Base-by-base conservation (phyloP, 2,888 invertebrate genomes). In the Parascotia fuliginaria region DNA sequence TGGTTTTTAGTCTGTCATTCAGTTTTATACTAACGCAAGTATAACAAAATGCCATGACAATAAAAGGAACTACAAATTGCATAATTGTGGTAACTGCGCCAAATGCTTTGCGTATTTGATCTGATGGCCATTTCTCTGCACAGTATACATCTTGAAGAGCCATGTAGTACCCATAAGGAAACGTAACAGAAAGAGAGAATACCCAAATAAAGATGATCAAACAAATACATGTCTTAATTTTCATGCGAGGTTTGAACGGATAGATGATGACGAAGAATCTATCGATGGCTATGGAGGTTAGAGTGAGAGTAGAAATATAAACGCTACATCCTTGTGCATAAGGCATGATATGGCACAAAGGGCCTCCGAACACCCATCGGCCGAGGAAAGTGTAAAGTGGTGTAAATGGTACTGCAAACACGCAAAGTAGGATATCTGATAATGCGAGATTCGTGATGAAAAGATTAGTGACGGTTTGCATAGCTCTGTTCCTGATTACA, bases 381-480 rank as follows among this genome's bases (percentile, higher is more conserved):
- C 94, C 95, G 57, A 97, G 91, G 81, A 97, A 97, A 34, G 96
- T 96, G 87, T 97, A 97, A 42, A 97, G 92, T 2, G 98, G 98
- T 0, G 98, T 98, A 85, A 98, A 96, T 58, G 98, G 98, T 33
- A 98, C 96, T 7, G 97, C 96, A 73, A 98, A 94, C 34, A 96
- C 93, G 80, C 97, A 97, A 61, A 98, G 94, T 41, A 98, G 89
- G 62, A 98, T 95, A 83, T 98, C 98, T 34, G 97, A 96, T 59
- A 97, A 89, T 16, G 98, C 98, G 65, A 98, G 92, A 86, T 98
- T 98, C 70, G 96, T 96, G 86, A 98, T 98, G 91, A 98, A 98
- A 54, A 97, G 94, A 88, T 98, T 98, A 58, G 98, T 98, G 60
- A 98, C 97, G 0, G 97, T 97, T 88, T 97, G 97, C 97, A 98